Conservation (phyloP, 1,140 invertebrate genomes). For the Ectropis grisescens region DNA sequence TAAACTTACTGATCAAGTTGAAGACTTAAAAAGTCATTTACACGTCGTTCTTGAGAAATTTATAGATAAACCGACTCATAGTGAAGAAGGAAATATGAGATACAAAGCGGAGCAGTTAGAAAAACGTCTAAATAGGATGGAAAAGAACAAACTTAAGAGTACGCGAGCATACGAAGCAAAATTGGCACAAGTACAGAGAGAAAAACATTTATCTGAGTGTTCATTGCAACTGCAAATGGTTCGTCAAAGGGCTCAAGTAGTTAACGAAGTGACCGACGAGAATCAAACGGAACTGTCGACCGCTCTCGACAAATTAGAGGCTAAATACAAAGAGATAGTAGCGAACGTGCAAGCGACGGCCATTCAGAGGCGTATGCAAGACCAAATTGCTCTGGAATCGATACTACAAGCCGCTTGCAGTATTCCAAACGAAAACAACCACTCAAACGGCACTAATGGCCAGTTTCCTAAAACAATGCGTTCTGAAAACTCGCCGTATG, state of each 20-base stretch:
- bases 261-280: slow-evolving; percentile 37
- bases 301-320: slow-evolving; percentile 44
- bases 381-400: slow-evolving; percentile 45
- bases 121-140: slow-evolving; percentile 35
- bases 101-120: slow-evolving; percentile 28
- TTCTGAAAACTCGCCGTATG: slow-evolving; percentile 23
- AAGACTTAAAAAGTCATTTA: slow-evolving; percentile 30
- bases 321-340: slow-evolving; percentile 55
- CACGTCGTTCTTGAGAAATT: slow-evolving; percentile 25
- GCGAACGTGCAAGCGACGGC: slow-evolving; percentile 51
- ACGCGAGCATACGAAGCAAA: slow-evolving; percentile 37
- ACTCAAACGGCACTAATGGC: slow-evolving; percentile 10
- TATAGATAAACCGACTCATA: slow-evolving; percentile 23
- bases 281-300: slow-evolving; percentile 32
- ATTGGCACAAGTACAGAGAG: slow-evolving; percentile 30
- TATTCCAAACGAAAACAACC: slow-evolving; percentile 15
- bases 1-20: slow-evolving; percentile 21
- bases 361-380: slow-evolving; percentile 47
- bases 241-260: slow-evolving; percentile 38
- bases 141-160: slow-evolving; percentile 37
- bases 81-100: slow-evolving; percentile 11
- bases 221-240: slow-evolving; percentile 43
- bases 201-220: slow-evolving; percentile 45
- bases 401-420: slow-evolving; percentile 41
- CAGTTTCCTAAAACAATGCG: slow-evolving; percentile 22